Percentiles rank a stretch among this genome's conserved stretches.
These are phyloP conservation scores for Urocitellus parryii DNA, from an alignment of 2,113 vertebrate genomes.

Conservation along the genomic window DNA sequence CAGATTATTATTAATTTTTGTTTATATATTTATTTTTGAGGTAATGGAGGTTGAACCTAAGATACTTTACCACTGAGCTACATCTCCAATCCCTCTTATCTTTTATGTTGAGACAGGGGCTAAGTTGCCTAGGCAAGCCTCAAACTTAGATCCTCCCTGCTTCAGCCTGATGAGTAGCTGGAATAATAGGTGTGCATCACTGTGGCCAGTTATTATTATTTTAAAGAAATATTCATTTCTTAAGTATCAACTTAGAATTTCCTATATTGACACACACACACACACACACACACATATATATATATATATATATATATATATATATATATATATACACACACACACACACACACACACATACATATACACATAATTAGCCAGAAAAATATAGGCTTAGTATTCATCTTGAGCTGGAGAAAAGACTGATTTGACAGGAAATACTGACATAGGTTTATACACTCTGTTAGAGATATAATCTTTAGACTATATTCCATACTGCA, in stretches of 20 bases:
- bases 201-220: background rate
- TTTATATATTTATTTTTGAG: background rate
- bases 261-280: background rate
- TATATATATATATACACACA: too few species aligned
- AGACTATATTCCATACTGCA: background rate
- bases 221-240: constrained; percentile 19
- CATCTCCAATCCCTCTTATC: background rate
- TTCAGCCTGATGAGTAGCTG: background rate
- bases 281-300: too few species aligned
- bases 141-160: background rate
- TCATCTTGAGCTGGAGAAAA: background rate
- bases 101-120: background rate
- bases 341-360: too few species aligned
- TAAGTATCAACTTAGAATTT: background rate
- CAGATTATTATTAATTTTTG: background rate
- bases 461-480: background rate
- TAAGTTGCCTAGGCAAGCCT: background rate
- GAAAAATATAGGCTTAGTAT: background rate
- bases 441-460: background rate
- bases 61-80: background rate
- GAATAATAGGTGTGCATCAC: too few species aligned
- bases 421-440: background rate
- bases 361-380: background rate
- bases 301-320: background rate
- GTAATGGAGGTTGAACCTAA: background rate